Evolutionary conservation across 2,113 vertebrate genomes (phyloP).

Genomic region (Catharus minimus): DNA sequence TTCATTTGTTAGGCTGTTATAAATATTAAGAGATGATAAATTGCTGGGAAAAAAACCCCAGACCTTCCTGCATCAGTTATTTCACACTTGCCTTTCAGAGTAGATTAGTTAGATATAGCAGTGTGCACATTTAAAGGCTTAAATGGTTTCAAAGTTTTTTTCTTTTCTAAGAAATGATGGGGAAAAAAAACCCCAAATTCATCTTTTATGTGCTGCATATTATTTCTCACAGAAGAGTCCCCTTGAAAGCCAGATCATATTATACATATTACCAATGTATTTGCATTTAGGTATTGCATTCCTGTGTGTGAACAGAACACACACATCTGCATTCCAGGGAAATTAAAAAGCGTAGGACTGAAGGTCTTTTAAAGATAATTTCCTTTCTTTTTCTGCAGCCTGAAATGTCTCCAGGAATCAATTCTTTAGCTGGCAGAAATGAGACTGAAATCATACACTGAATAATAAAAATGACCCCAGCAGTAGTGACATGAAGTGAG

Average conservation of each 20-base stretch:
- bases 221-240: not conserved
- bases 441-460: not conserved
- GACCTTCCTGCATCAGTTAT: not conserved
- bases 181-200: accelerated
- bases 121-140: not conserved
- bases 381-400: not conserved
- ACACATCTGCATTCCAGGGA: not conserved
- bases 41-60: not conserved
- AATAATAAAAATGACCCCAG: not conserved
- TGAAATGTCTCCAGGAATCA: not conserved
- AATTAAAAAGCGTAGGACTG: not conserved
- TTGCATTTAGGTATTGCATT: not conserved
- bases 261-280: not conserved
- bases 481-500: not conserved
- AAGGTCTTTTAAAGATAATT: not conserved
- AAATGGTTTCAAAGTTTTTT: not conserved
- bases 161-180: not conserved
- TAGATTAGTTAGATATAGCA: not conserved
- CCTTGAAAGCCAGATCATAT: not conserved
- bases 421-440: not conserved
- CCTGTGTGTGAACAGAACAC: not conserved
- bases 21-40: not conserved
- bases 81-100: not conserved
- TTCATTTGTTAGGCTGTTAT: slow-evolving; percentile 27
- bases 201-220: not conserved